These are phyloP conservation scores for Larimichthys polyactis DNA, from an alignment of 2,113 vertebrate genomes.

Conservation along the genomic window DNA sequence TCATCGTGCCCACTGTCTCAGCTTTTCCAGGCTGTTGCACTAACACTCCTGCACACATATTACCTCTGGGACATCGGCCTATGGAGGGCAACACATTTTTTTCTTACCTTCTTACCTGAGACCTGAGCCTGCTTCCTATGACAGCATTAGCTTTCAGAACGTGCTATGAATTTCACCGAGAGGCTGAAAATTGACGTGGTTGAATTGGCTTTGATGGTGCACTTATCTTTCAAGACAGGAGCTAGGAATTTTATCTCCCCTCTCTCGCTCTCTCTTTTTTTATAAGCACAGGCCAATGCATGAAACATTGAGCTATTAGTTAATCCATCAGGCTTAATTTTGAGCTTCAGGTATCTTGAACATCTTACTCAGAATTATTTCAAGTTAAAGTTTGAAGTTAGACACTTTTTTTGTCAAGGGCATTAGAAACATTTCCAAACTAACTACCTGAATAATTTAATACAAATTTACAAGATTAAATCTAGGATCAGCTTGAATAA, in stretches of 20 bases:
- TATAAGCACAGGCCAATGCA: not conserved
- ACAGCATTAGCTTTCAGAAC: conserved; percentile 53
- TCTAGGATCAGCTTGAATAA: not conserved
- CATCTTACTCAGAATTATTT: not conserved
- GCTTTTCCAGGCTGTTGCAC: conserved; percentile 67
- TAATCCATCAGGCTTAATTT: too few relatives aligned
- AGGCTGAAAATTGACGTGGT: conserved; percentile 35
- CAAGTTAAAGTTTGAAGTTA: not conserved
- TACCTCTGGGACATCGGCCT: conserved; percentile 66
- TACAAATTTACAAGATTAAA: not conserved
- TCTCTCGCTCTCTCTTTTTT: not conserved
- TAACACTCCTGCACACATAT: conserved; percentile 70
- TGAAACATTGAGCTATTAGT: not conserved
- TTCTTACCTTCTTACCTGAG: conserved; percentile 23
- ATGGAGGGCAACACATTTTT: conserved; percentile 52
- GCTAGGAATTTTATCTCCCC: not conserved
- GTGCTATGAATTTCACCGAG: conserved; percentile 35
- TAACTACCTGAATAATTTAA: not conserved
- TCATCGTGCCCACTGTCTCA: conserved; percentile 64
- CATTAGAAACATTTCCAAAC: not conserved
- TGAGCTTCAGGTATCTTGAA: not conserved
- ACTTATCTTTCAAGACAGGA: conserved; percentile 29
- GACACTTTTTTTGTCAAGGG: not conserved
- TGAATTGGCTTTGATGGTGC: conserved; percentile 34
- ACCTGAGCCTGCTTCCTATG: conserved; percentile 46